Evolutionary conservation across 1,140 invertebrate genomes (phyloP).

Genomic region (Hycleus phaleratus): DNA sequence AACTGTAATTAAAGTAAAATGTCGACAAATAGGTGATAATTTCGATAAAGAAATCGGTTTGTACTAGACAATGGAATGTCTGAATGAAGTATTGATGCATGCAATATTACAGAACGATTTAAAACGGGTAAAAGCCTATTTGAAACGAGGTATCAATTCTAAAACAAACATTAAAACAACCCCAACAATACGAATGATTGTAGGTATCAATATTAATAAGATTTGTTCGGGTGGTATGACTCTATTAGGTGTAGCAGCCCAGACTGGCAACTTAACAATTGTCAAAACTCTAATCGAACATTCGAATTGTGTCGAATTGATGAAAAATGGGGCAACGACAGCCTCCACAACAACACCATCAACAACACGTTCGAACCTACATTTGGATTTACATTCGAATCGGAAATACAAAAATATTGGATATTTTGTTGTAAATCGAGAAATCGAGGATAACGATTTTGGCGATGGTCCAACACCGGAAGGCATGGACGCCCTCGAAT

Average conservation of each 20-base stretch:
- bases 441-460: constrained; percentile 35
- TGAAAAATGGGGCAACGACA: constrained; percentile 16
- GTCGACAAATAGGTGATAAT: no score
- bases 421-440: constrained; percentile 40
- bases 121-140: constrained; percentile 26
- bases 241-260: constrained; percentile 42
- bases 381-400: constrained; percentile 22
- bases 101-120: constrained; percentile 33
- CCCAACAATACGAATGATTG: constrained; percentile 7
- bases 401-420: constrained; percentile 36
- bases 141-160: constrained; percentile 18
- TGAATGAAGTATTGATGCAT: constrained; percentile 35
- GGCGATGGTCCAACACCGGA: constrained; percentile 50
- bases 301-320: constrained; percentile 6
- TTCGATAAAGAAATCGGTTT: no score
- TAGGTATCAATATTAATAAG: constrained; percentile 45
- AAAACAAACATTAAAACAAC: background rate
- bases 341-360: no score
- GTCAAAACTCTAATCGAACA: constrained; percentile 38
- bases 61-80: constrained; percentile 21
- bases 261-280: constrained; percentile 41
- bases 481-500: constrained; percentile 52
- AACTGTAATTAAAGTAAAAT: no score
- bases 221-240: constrained; percentile 43
- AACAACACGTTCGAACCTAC: constrained; percentile 25